Evolutionary conservation across 2,888 invertebrate species (phyloP), one percentile per base, ranked within the genome.

Genomic region (Galerucella nymphaeae): DNA sequence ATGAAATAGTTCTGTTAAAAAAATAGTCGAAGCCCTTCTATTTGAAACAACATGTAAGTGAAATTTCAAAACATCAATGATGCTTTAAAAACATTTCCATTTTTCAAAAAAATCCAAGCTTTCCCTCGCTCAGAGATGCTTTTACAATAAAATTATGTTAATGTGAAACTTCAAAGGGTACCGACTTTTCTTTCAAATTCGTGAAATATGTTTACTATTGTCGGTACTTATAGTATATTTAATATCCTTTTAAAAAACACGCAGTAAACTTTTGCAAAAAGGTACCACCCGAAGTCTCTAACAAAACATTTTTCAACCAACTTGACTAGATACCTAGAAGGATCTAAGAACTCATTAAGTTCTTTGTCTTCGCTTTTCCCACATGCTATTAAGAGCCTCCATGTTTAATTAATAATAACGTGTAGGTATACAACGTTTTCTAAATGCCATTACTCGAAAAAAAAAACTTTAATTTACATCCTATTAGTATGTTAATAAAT

Each of bases 401-500:
- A 74, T 71, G 70, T 71, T 74, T 71, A 74, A 71, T 74, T 71
- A 74, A 71, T 61, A 74, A 68, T 71, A 66, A 73, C 63, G 70
- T 70, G 73, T 66, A 74, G 74, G 71, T 74, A 65, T 68, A 71
- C 66, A 64, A 64, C 68, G 74, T 74, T 57, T 68, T 71, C 55
- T 65, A 59, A 64, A 74, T 74, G 71, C 74, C 59, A 74, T 71
- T 59, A 70, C 58, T 48, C 45, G 50, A 64, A 70, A 75, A 72
- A 68, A 69, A 62, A 30, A 69, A 70, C 65, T 70, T 76, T 70
- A 70, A 76, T 76, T 76, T 74, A 72, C 74, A 76, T 76, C 66
- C 71, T 71, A 76, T 76, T 74, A 74, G 66, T 66, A 76, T 74
- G 74, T 70, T 72, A 75, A 75, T 72, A 72, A 72, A 73, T 74